Base-by-base conservation (phyloP, 2,113 vertebrate species). In the Myrmophylax atrothorax region DNA sequence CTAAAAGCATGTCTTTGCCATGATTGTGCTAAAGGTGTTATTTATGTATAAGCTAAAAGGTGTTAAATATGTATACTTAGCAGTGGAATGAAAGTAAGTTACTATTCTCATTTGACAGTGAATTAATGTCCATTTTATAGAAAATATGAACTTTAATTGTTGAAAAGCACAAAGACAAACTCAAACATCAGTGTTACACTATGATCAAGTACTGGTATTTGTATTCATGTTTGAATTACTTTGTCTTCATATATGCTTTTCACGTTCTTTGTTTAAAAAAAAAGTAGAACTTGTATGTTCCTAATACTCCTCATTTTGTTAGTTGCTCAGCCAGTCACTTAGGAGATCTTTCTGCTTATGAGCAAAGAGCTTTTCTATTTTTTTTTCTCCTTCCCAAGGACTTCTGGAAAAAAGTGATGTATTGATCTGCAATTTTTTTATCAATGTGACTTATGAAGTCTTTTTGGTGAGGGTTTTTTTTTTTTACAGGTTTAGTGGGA, bases 401-500 rank as follows among this genome's bases (percentile, higher is more conserved):
- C 11, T 89, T 72, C 6, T 55, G 38, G 8, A 17, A 46, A 62
- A 66, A 46, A 46, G 8, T 31, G 8, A 10, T 47, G 3, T 63
- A 47, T 81, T 50, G 59, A 58, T 84, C 6, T 63, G 8, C 12
- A 44, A 26, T 62, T 86, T 75, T 47, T 73, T 33, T 9, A n/a
- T n/a, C 18, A 44, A 0, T 79, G 46, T 78, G 62, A 79, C 66
- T 31, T 9, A 44, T 59, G 35, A 79, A 70, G 31, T n/a, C 50
- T 33, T 47, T 49, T 42, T 74, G 18, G 3, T 63, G 25, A 12
- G 25, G 31, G 7, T 33, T 56, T 85, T 49, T 28, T 49, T 28
- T 76, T 11, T 69, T 96, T 90, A 24, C 42, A 93, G 35, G 93
- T 97, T 94, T 93, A 98, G 98, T 97, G 98, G 98, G 12, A 52